Evolutionary conservation across 2,113 vertebrate species (phyloP).

Genomic region (Bettongia penicillata): DNA sequence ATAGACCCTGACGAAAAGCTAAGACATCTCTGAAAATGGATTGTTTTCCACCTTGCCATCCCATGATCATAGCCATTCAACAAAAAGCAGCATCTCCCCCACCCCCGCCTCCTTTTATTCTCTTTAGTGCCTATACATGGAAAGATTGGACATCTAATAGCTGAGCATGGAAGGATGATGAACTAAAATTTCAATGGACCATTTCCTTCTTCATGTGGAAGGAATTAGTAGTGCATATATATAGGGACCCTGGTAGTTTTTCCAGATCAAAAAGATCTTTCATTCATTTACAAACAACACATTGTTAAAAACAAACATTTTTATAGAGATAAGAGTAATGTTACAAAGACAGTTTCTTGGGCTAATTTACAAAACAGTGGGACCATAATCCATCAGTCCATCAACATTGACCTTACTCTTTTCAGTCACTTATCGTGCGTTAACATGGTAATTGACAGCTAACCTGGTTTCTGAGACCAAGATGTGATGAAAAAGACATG

Average conservation of each 20-base stretch:
- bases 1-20: background rate
- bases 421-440: background rate
- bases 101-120: background rate
- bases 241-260: background rate
- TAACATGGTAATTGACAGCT: background rate
- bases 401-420: background rate
- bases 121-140: background rate
- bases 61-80: background rate
- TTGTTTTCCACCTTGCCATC: background rate
- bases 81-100: background rate
- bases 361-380: background rate
- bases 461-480: constrained; percentile 48
- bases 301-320: background rate
- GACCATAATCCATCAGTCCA: background rate
- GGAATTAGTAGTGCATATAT: background rate
- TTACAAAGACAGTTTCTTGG: background rate
- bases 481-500: background rate
- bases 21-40: background rate
- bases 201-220: background rate
- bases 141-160: background rate
- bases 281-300: constrained; percentile 25
- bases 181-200: background rate
- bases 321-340: background rate
- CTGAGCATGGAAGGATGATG: background rate
- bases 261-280: background rate